phyloP scores from a whole-genome alignment of 2,113 vertebrate species.

The Stegostoma tigrinum region DNA sequence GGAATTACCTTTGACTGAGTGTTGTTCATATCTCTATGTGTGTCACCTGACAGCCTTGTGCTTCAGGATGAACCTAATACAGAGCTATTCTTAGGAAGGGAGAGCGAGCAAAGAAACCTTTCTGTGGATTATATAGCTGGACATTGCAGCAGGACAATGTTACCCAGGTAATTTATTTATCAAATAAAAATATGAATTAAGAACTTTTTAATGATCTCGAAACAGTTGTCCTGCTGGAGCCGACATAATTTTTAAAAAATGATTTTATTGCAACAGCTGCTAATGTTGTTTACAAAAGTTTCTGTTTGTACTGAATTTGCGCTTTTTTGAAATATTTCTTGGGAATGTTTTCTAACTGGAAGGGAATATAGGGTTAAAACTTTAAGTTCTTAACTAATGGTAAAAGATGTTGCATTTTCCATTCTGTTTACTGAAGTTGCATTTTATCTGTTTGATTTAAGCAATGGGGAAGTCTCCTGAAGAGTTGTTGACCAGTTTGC shows the following conservation, averaged over 20 bases:
- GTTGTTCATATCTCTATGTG: slow-evolving; percentile 59
- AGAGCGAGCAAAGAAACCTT: slow-evolving; percentile 58
- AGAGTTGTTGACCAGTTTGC: background rate
- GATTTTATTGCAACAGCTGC: background rate
- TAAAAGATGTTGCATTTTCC: background rate
- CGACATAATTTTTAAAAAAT: background rate
- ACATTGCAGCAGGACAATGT: slow-evolving; percentile 60
- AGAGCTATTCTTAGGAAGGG: slow-evolving; percentile 82
- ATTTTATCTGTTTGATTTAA: background rate
- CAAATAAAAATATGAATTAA: background rate
- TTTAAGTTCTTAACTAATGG: background rate
- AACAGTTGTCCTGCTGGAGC: background rate
- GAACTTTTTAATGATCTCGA: background rate
- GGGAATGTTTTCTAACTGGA: background rate
- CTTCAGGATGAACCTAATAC: slow-evolving; percentile 83
- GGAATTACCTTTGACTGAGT: slow-evolving; percentile 63
- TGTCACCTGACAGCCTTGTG: slow-evolving; percentile 92
- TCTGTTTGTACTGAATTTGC: background rate
- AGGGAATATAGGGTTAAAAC: background rate
- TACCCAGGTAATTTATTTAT: slow-evolving; percentile 61
- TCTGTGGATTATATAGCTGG: slow-evolving; percentile 42
- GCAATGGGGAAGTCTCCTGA: background rate
- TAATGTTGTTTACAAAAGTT: background rate
- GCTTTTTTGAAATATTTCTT: background rate
- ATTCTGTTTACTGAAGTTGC: background rate